Base-by-base conservation (phyloP, 2,888 invertebrate species). In the Panzeria rudis region DNA sequence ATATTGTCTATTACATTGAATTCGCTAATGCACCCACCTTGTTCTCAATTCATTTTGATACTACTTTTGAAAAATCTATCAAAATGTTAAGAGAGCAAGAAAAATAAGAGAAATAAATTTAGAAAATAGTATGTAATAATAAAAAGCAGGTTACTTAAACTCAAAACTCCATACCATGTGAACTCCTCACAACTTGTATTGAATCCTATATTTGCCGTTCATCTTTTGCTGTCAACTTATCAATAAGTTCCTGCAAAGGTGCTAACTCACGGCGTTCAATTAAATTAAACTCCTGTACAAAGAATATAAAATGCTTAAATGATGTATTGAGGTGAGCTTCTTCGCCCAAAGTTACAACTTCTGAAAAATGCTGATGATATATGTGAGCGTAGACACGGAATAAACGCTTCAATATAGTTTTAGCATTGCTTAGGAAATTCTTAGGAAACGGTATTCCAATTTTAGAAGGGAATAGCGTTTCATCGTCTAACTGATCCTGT, bases 381-480 rank as follows among this genome's bases (percentile, higher is more conserved):
- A 99, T 98, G 93, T 99, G 99, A 72, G 99, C 99, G 93, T 99
- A 99, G 84, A 99, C 99, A 91, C 99, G 95, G 93, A 99, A 99
- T 92, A 99, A 94, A 86, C 99, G 95, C 93, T 99, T 99, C 90
- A 99, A 94, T 92, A 99, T 99, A 87, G 98, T 99, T 94, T 99
- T 99, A 83, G 99, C 99, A 93, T 98, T 98, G 86, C 96, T 95
- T 88, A 97, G 95, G 93, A 99, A 99, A 93, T 99, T 99, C 94
- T 98, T 98, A 82, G 99, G 99, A 93, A 99, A 99, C 87, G 98
- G 98, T 89, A 99, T 98, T 89, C 99, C 98, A 91, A 99, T 99
- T 95, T 99, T 99, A 7, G 99, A 99, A 52, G 99, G 99, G 92
- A 99, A 99, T 47, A 99, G 93, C 13, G 97, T 97, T 93, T 99